phyloP scores from a whole-genome alignment of 2,888 invertebrate genomes.

The Dryobotodes eremita region DNA sequence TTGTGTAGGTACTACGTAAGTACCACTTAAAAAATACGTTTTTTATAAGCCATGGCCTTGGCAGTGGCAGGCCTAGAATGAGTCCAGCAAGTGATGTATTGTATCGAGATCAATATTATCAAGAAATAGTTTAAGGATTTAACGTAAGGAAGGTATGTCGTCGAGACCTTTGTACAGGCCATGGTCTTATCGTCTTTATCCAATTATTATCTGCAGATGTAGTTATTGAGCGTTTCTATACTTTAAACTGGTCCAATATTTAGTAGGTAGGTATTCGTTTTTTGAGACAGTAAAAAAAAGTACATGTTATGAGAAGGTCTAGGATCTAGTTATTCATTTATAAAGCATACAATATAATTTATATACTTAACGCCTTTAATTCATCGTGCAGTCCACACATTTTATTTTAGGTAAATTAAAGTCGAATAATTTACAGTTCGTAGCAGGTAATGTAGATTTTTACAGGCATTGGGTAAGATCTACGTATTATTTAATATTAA shows the following conservation, averaged over 20 bases:
- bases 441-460: slow-evolving; percentile 38
- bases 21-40: slow-evolving; percentile 18
- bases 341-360: slow-evolving; percentile 26
- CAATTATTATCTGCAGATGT: not conserved
- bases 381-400: slow-evolving; percentile 4
- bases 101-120: slow-evolving; percentile 39
- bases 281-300: slow-evolving; percentile 1
- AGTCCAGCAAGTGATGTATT: not conserved
- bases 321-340: slow-evolving; percentile 11
- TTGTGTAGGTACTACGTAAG: slow-evolving; percentile 11
- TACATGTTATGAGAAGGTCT: not conserved
- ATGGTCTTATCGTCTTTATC: slow-evolving; percentile 5
- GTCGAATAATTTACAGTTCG: slow-evolving; percentile 59
- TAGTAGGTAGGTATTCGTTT: not conserved
- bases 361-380: not conserved
- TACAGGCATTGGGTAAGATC: slow-evolving; percentile 53
- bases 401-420: slow-evolving; percentile 12
- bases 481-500: slow-evolving; percentile 52
- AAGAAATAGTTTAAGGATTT: not conserved
- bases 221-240: slow-evolving; percentile 29
- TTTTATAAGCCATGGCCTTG: slow-evolving; percentile 8
- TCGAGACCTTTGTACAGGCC: not conserved
- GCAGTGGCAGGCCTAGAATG: slow-evolving; percentile 10
- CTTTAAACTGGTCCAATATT: slow-evolving; percentile 21
- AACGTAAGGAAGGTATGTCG: not conserved